Evolutionary conservation across 2,797 vertebrate species (phyloP), one percentile per base, ranked within the genome.

Genomic region (Sebastiscus tertius): DNA sequence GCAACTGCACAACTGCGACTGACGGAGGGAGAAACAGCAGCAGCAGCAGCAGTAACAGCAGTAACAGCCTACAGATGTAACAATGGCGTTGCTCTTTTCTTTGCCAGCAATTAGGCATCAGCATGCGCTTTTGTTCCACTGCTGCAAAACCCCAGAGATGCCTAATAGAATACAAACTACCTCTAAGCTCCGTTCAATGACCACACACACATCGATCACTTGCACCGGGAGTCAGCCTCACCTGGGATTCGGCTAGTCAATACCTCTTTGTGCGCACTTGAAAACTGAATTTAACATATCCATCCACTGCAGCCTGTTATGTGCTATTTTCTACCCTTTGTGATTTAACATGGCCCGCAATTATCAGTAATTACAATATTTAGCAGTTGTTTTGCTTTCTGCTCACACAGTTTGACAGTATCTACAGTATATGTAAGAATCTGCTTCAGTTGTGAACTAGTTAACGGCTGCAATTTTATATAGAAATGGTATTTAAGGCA

Each of bases 121-220:
- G 71, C 60, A 3, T 82, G 83, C 14, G 46, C 84, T 88, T 92
- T 91, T 89, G 80, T 77, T 85, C 67, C 55, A 36, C 80, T 71
- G 66, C 82, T 77, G 82, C 69, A 80, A 89, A 91, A 77, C 91
- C 84, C 81, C 66, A 2, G 81, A 90, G 87, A 89, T 64, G 69
- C 79, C 86, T 92, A 92, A 94, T 89, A 83, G 93, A 94, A 94
- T 92, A 93, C 92, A 93, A 93, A 93, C 92, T 85, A 94, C 79
- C 79, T 91, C 86, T 81, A 80, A 84, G 88, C 87, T 86, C 75
- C 79, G 87, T 92, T 90, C 89, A 79, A 54, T 91, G 90, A 84
- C 89, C 91, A 80, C 83, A 89, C 87, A 80, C 82, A 36, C 89
- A 94, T 95, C 80, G 85, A 95, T 94, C 91, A 87, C 74, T 62